phyloP scores from a whole-genome alignment of 2,797 vertebrate species.

The Takifugu rubripes region DNA sequence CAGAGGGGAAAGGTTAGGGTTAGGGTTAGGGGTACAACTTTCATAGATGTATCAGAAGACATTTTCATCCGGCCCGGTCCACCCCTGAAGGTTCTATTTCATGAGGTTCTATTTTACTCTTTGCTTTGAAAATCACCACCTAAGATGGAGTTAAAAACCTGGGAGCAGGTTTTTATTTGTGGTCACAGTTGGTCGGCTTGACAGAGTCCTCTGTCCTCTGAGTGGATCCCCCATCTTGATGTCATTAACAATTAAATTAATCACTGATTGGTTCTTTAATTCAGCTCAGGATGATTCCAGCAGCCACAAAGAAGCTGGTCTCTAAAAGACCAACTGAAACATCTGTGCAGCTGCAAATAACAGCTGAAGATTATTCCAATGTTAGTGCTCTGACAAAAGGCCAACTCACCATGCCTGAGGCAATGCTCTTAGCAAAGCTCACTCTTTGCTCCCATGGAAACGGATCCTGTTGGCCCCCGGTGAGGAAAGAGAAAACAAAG shows the following conservation, averaged over 20 bases:
- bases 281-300: background rate
- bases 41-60: too few species aligned
- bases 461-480: conserved; percentile 76
- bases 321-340: background rate
- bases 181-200: too few species aligned
- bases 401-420: conserved; percentile 92
- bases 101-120: too few species aligned
- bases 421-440: conserved; percentile 92
- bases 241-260: too few species aligned
- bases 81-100: too few species aligned
- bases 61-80: too few species aligned
- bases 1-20: conserved; percentile 1
- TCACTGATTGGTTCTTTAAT: background rate
- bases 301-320: background rate
- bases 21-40: background rate
- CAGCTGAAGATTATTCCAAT: background rate
- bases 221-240: too few species aligned
- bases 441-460: conserved; percentile 95
- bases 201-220: too few species aligned
- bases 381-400: conserved; percentile 9
- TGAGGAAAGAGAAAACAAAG: conserved; percentile 13
- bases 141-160: background rate
- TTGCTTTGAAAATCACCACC: too few species aligned
- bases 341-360: conserved; percentile 8
- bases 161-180: too few species aligned